These are phyloP conservation scores for Phycodurus eques DNA, from an alignment of 2,113 vertebrate species.

Conservation along the genomic window DNA sequence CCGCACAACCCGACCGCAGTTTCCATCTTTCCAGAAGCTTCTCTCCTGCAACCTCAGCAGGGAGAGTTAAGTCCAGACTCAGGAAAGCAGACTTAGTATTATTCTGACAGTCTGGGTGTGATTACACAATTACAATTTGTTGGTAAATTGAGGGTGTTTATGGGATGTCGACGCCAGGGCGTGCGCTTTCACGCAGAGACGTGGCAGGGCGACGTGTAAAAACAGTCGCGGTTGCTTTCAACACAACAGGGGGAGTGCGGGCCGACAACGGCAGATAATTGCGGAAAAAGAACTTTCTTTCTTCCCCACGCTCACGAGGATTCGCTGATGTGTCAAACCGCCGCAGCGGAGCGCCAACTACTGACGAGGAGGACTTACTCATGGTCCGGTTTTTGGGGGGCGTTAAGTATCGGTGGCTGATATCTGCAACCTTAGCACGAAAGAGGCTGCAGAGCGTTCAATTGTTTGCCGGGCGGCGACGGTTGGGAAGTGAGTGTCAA, in stretches of 20 bases:
- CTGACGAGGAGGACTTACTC: no score
- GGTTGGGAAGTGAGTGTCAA: no score
- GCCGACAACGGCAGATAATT: constrained; percentile 6
- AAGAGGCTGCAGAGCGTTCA: no score
- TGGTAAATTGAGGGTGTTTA: background rate
- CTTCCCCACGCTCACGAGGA: no score
- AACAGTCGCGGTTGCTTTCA: background rate
- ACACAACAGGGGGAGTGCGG: constrained; percentile 1
- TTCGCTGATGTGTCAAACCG: no score
- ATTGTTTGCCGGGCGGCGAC: no score
- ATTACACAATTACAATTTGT: constrained; percentile 57
- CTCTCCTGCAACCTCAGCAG: constrained; percentile 41
- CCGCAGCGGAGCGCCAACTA: no score
- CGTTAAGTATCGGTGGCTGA: no score
- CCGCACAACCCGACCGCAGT: constrained; percentile 39
- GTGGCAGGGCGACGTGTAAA: background rate
- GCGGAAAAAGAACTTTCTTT: no score
- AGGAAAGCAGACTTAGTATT: constrained; percentile 30
- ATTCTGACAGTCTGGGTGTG: constrained; percentile 53
- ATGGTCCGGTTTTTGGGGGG: no score
- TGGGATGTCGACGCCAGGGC: background rate
- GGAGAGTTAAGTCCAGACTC: constrained; percentile 15
- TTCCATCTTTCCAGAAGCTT: constrained; percentile 34
- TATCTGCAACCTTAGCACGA: no score
- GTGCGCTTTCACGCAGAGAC: background rate